phyloP scores from a whole-genome alignment of 2,888 invertebrate species.

The Cheilosia vulpina region DNA sequence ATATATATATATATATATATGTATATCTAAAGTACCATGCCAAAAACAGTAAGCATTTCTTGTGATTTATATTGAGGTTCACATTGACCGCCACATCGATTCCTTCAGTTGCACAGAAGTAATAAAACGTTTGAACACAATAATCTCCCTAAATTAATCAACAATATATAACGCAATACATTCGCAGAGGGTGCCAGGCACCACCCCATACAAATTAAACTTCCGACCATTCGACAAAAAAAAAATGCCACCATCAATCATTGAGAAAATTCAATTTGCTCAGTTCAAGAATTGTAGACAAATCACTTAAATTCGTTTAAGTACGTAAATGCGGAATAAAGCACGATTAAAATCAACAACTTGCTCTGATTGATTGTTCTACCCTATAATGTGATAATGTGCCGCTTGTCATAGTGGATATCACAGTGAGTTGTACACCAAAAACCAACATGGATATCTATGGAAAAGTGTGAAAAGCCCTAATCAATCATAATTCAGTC shows the following conservation, averaged over 20 bases:
- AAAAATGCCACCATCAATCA: slow-evolving; percentile 58
- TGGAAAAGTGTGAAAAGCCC: slow-evolving; percentile 12
- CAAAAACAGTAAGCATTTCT: too few species aligned
- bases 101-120: too few species aligned
- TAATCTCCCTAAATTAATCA: neutral
- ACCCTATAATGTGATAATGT: slow-evolving; percentile 61
- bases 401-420: slow-evolving; percentile 36
- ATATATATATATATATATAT: too few species aligned
- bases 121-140: too few species aligned
- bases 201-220: slow-evolving; percentile 35
- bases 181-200: neutral
- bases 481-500: slow-evolving; percentile 55
- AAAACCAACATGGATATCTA: slow-evolving; percentile 19
- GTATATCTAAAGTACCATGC: too few species aligned
- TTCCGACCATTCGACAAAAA: slow-evolving; percentile 47
- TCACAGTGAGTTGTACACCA: slow-evolving; percentile 22
- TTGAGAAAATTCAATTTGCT: slow-evolving; percentile 33
- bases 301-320: slow-evolving; percentile 61
- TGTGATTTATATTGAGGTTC: too few species aligned
- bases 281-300: slow-evolving; percentile 53
- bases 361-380: slow-evolving; percentile 63
- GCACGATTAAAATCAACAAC: slow-evolving; percentile 50
- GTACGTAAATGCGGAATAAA: slow-evolving; percentile 41
- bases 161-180: neutral
- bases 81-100: too few species aligned